A percentile compares a stretch with the other conserved stretches of the same genome.
Evolutionary conservation across 2,113 vertebrate genomes (phyloP).

Genomic region (Colinus virginianus): DNA sequence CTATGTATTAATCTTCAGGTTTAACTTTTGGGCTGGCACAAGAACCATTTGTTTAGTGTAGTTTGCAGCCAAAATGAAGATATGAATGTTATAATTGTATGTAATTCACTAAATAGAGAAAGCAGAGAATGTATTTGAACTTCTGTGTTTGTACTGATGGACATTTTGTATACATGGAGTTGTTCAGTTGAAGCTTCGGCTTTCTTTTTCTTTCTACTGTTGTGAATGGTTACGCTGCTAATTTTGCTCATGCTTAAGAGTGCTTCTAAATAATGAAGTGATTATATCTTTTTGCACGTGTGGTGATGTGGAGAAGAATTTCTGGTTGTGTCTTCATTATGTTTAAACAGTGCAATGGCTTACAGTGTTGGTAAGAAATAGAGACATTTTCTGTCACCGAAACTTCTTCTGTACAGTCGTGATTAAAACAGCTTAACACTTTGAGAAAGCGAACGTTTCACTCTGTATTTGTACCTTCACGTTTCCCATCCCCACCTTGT

Average conservation of each 20-base stretch:
- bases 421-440: not conserved
- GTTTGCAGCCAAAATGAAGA: not conserved
- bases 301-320: not conserved
- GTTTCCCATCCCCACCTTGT: not conserved
- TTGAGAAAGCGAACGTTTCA: not conserved
- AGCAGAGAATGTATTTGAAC: not conserved
- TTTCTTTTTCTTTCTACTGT: not conserved
- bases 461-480: not conserved
- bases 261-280: not conserved
- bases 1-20: constrained; percentile 35
- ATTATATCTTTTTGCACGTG: not conserved
- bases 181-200: not conserved
- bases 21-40: constrained; percentile 32
- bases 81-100: not conserved
- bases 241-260: not conserved
- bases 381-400: not conserved
- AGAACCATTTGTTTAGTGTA: constrained; percentile 38
- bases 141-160: not conserved
- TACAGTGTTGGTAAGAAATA: not conserved
- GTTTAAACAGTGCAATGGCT: not conserved
- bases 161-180: not conserved
- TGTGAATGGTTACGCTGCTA: not conserved
- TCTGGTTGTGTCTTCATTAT: not conserved
- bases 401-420: not conserved
- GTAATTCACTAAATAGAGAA: not conserved